A percentile compares a stretch with the other conserved stretches of the same genome.
Evolutionary conservation across 1,140 invertebrate species (phyloP).

Genomic region (Papilio polyxenes): DNA sequence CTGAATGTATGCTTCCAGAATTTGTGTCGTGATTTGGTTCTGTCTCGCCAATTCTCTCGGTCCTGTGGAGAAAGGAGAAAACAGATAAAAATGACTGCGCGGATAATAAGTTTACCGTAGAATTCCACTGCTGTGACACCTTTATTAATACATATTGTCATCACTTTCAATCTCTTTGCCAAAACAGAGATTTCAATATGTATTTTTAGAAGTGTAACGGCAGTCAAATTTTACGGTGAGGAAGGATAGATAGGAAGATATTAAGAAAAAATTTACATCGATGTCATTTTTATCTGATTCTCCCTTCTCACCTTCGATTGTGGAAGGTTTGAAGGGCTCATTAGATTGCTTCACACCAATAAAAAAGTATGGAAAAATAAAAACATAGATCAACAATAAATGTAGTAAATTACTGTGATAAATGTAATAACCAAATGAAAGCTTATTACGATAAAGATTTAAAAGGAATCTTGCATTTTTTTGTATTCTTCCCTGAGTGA

Average conservation of each 20-base stretch:
- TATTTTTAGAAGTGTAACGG: not conserved
- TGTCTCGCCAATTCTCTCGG: slow-evolving; percentile 83
- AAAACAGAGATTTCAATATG: not conserved
- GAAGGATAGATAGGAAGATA: slow-evolving; percentile 51
- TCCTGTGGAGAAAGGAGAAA: slow-evolving; percentile 79
- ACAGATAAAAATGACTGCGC: slow-evolving; percentile 79
- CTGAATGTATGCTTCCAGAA: slow-evolving; percentile 86
- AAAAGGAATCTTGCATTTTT: not conserved
- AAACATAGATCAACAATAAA: not conserved
- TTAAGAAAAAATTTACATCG: slow-evolving; percentile 43
- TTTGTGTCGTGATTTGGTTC: slow-evolving; percentile 87
- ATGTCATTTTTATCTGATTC: slow-evolving; percentile 79
- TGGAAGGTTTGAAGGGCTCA: slow-evolving; percentile 34
- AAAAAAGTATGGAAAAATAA: not conserved
- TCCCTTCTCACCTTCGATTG: slow-evolving; percentile 48
- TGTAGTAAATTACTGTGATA: not conserved
- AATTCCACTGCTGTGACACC: not conserved
- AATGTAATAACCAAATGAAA: not conserved
- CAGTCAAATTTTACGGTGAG: not conserved
- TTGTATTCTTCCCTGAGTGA: not conserved
- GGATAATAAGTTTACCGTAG: slow-evolving; percentile 44
- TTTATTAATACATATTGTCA: not conserved
- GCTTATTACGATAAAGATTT: not conserved
- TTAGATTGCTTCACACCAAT: slow-evolving; percentile 2
- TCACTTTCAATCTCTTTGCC: not conserved